Conservation (phyloP, 2,113 vertebrate genomes). For the Callocephalon fimbriatum region DNA sequence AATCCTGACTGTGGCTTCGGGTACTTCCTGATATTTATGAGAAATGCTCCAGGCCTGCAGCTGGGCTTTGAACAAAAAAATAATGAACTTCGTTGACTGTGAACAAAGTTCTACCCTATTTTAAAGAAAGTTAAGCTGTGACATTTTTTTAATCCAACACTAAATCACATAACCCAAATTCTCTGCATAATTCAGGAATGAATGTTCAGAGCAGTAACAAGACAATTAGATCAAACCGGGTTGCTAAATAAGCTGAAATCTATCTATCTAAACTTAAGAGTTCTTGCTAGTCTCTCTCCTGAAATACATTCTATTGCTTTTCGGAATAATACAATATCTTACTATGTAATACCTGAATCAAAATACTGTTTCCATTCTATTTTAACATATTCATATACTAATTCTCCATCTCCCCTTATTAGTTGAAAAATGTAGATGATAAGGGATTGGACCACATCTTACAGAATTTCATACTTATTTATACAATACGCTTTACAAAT, state of each 20-base stretch:
- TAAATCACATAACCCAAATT: slow-evolving; percentile 1
- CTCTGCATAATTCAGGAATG: not conserved
- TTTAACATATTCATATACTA: not conserved
- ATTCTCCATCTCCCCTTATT: not conserved
- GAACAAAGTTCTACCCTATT: slow-evolving; percentile 4
- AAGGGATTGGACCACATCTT: not conserved
- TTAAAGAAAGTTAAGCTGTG: slow-evolving; percentile 31
- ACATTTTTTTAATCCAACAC: slow-evolving; percentile 30
- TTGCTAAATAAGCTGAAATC: slow-evolving; percentile 8
- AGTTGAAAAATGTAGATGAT: not conserved
- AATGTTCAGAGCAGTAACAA: not conserved
- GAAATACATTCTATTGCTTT: not conserved
- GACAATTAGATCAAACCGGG: not conserved
- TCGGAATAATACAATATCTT: not conserved
- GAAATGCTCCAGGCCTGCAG: slow-evolving; percentile 70
- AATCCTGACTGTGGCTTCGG: slow-evolving; percentile 73
- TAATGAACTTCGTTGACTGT: slow-evolving; percentile 55
- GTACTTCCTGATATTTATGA: slow-evolving; percentile 78
- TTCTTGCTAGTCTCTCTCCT: not conserved
- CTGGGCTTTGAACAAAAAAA: slow-evolving; percentile 70
- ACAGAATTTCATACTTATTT: not conserved
- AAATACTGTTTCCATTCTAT: not conserved
- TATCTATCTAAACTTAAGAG: not conserved
- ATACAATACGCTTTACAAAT: not conserved
- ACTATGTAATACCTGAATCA: not conserved